These are phyloP conservation scores for Scaptomyza polygonia DNA, from an alignment of 2,888 invertebrate genomes.

Conservation along the genomic window DNA sequence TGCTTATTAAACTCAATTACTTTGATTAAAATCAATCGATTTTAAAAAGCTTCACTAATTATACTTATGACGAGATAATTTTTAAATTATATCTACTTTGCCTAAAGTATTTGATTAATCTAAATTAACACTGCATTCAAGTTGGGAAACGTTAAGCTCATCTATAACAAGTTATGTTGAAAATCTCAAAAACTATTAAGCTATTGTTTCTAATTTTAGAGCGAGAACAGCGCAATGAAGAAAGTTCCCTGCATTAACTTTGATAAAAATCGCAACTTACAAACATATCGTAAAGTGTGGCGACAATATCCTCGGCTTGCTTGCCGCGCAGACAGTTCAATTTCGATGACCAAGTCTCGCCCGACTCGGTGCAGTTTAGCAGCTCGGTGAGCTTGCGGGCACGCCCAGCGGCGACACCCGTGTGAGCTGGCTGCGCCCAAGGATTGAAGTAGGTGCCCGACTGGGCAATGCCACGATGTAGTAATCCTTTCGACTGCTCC, in stretches of 20 bases:
- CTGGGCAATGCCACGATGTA: conserved; percentile 90
- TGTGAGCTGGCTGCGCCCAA: conserved; percentile 88
- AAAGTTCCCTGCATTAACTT: too few relatives aligned
- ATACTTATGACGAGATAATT: too few relatives aligned
- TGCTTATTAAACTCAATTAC: not conserved
- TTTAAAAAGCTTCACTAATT: too few relatives aligned
- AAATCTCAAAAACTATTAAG: not conserved
- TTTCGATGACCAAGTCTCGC: conserved; percentile 84
- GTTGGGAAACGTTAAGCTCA: not conserved
- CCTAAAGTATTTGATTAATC: not conserved
- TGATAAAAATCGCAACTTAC: conserved; percentile 85
- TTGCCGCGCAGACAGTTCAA: conserved; percentile 87
- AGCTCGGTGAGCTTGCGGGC: conserved; percentile 87
- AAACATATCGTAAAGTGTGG: conserved; percentile 88
- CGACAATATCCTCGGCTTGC: conserved; percentile 87
- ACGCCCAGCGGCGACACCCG: conserved; percentile 86
- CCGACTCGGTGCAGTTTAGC: conserved; percentile 86
- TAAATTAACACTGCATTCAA: too few relatives aligned
- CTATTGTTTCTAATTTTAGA: not conserved
- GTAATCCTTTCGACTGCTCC: conserved; percentile 85
- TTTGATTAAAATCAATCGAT: too few relatives aligned
- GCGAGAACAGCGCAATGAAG: too few relatives aligned
- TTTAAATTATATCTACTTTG: too few relatives aligned
- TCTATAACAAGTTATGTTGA: not conserved
- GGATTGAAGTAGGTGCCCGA: conserved; percentile 90